Evolutionary conservation across 1,140 invertebrate genomes (phyloP), one percentile per base, ranked within the genome.

Genomic region (Euwallacea similis): DNA sequence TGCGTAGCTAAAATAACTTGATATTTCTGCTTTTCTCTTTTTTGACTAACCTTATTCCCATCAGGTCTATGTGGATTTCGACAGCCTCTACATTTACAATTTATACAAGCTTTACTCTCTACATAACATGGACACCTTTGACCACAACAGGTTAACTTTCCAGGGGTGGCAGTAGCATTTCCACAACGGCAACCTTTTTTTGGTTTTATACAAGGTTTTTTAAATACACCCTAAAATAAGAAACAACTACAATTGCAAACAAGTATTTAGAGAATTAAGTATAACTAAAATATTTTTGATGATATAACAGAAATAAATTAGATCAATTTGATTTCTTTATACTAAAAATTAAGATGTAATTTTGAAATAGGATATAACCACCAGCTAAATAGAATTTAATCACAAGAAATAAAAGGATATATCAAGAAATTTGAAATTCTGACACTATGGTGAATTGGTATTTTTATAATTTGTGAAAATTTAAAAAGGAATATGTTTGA

Each of bases 111-210:
- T 82, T 91, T 93, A 78, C 88, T 90, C 76, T 91, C 92, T 64
- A 93, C 92, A 83, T 96, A 97, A 84, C 95, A 97, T 0, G 94
- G 93, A 85, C 95, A 97, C 71, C 94, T 85, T 81, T 96, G 94
- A 3, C 94, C 94, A 81, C 94, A 95, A 82, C 95, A 97, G 0
- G 94, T 96, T 59, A 96, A 81, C 81, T 95, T 96, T 9, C 93
- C 93, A 10, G 93, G 93, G 71, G 89, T 90, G 7, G 91, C 86
- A 0, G 93, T 94, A 13, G 93, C 92, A 83, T 93, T 93, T n/a
- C 94, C 94, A 86, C 94, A 96, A 71, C 93, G 85, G 81, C 94
- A 97, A 9, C 92, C 92, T 86, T 88, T 90, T 73, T 79, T 77
- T 58, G 74, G 72, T 71, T 79, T 79, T 47, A 66, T 21, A 64